Evolutionary conservation across 1,140 invertebrate genomes (phyloP).

Genomic region (Euura saliciscinereae): DNA sequence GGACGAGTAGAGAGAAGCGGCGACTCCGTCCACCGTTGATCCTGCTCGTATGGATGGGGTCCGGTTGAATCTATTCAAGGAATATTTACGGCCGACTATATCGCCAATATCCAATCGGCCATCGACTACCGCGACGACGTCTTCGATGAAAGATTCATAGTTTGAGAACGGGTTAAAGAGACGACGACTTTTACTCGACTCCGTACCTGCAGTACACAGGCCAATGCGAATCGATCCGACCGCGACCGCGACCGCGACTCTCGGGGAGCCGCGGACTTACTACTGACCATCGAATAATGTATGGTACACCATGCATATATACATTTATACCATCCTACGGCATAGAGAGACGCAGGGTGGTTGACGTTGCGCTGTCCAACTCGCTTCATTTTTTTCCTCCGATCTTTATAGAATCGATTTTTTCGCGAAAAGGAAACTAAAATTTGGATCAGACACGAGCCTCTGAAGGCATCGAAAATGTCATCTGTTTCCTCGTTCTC

Average conservation of each 20-base stretch:
- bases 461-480: too few species aligned
- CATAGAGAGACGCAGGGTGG: too few species aligned
- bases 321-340: too few species aligned
- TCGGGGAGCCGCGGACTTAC: not conserved
- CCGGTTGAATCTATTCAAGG: conserved; percentile 2
- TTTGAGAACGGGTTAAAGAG: conserved; percentile 1
- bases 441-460: too few species aligned
- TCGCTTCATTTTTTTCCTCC: too few species aligned
- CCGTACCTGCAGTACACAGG: too few species aligned
- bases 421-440: too few species aligned
- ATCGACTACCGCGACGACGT: conserved; percentile 2
- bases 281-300: too few species aligned
- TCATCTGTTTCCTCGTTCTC: too few species aligned
- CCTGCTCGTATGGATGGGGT: not conserved
- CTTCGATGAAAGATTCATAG: conserved; percentile 7
- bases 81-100: conserved; percentile 2
- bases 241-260: not conserved
- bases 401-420: too few species aligned
- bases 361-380: too few species aligned
- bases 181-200: not conserved
- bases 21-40: not conserved
- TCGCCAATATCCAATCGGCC: conserved; percentile 2
- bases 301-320: too few species aligned
- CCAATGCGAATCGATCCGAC: not conserved
- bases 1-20: not conserved